These are phyloP conservation scores for Bolinopsis microptera DNA, from an alignment of 37 sponge, comb jelly and placozoan genomes.

Conservation along the genomic window DNA sequence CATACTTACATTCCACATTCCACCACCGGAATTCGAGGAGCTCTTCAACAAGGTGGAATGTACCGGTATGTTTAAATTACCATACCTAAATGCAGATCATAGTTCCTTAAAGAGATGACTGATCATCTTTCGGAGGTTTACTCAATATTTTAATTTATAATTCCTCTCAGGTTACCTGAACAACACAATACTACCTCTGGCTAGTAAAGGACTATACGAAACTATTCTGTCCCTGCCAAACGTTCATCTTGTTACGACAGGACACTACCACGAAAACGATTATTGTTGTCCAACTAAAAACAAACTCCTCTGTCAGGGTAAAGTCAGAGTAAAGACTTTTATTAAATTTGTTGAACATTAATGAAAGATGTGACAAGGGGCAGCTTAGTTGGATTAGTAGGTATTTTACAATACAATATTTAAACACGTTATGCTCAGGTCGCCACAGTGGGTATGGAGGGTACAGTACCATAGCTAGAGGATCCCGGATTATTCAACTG, in stretches of 20 bases:
- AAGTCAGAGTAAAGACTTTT: too few relatives aligned
- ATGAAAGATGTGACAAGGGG: too few relatives aligned
- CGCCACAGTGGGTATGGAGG: slow-evolving; percentile 66
- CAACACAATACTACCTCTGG: not conserved
- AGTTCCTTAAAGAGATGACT: too few relatives aligned
- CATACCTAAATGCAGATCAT: too few relatives aligned
- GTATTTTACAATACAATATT: too few relatives aligned
- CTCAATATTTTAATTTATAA: too few relatives aligned
- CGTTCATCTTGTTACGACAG: not conserved
- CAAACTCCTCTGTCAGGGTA: slow-evolving; percentile 57
- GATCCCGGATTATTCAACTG: slow-evolving; percentile 40
- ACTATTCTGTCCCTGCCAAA: not conserved
- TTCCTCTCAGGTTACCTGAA: slow-evolving; percentile 16
- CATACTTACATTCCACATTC: slow-evolving; percentile 53
- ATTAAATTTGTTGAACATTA: too few relatives aligned
- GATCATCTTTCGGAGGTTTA: too few relatives aligned
- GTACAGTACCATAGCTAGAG: slow-evolving; percentile 37
- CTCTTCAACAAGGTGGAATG: slow-evolving; percentile 24
- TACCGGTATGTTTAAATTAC: slow-evolving; percentile 14
- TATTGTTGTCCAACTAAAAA: slow-evolving; percentile 7
- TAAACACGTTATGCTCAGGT: too few relatives aligned
- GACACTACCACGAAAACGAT: slow-evolving; percentile 63
- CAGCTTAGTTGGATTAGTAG: too few relatives aligned
- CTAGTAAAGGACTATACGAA: not conserved
- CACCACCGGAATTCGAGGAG: not conserved